A percentile compares a stretch with the other conserved stretches of the same genome.
Evolutionary conservation across 2,888 invertebrate species (phyloP).

Genomic region (Nemoura dubitans): DNA sequence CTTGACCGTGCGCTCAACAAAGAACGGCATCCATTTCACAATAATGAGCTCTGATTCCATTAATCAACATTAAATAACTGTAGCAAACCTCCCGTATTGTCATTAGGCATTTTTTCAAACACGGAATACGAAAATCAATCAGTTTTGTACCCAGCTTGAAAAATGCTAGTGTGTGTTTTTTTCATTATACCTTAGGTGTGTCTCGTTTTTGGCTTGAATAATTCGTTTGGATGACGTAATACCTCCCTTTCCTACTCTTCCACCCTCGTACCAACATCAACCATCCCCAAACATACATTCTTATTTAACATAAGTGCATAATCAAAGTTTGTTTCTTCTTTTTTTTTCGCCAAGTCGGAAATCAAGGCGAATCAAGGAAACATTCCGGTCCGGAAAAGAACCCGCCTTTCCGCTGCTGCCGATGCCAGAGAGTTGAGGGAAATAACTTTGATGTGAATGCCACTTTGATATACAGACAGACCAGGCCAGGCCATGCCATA

Average conservation of each 20-base stretch:
- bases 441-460: slow-evolving; percentile 33
- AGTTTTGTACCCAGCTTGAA: slow-evolving; percentile 32
- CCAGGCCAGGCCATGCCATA: neutral
- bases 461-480: neutral
- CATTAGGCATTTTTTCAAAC: slow-evolving; percentile 35
- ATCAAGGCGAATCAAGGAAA: slow-evolving; percentile 39
- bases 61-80: neutral
- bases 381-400: slow-evolving; percentile 40
- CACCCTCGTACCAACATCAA: slow-evolving; percentile 18
- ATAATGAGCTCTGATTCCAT: neutral
- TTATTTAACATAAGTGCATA: slow-evolving; percentile 25
- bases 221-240: slow-evolving; percentile 25
- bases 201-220: slow-evolving; percentile 33
- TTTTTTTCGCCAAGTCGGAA: slow-evolving; percentile 36
- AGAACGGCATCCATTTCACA: neutral
- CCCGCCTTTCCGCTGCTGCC: slow-evolving; percentile 42
- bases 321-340: slow-evolving; percentile 34
- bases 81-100: slow-evolving; percentile 16
- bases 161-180: slow-evolving; percentile 15
- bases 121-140: slow-evolving; percentile 46
- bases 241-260: neutral
- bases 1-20: neutral
- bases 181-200: slow-evolving; percentile 33
- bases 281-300: neutral
- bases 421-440: slow-evolving; percentile 5